These are phyloP conservation scores for Euthynnus affinis DNA, from an alignment of 2,797 vertebrate genomes.

Conservation along the genomic window DNA sequence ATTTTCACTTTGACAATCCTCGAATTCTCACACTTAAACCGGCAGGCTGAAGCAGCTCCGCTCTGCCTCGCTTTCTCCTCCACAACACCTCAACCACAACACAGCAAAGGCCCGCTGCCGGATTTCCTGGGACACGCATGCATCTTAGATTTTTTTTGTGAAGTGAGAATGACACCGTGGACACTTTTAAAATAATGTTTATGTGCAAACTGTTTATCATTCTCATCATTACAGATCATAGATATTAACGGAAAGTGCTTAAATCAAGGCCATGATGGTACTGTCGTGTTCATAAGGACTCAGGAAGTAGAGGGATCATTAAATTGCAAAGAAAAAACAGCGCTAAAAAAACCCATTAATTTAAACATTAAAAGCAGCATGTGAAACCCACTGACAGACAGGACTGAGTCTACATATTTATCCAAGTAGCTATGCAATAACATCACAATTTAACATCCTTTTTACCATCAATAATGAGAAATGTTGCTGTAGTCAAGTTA, in stretches of 20 bases:
- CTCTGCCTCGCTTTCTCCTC: conserved; percentile 28
- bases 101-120: conserved; percentile 1
- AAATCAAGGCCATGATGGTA: background rate
- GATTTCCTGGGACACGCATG: background rate
- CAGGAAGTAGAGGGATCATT: background rate
- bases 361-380: background rate
- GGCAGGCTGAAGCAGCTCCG: conserved; percentile 26
- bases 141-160: background rate
- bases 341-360: no score
- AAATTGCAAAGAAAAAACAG: background rate
- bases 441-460: background rate
- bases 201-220: background rate
- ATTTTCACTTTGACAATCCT: conserved; percentile 75
- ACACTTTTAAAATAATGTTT: background rate
- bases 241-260: background rate
- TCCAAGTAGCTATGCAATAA: background rate
- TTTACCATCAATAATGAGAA: no score
- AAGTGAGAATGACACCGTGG: background rate
- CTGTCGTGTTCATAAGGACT: background rate
- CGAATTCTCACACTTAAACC: conserved; percentile 57
- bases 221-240: background rate
- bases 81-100: conserved; percentile 23
- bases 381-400: no score
- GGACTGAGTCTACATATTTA: no score
- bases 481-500: no score